phyloP scores from a whole-genome alignment of 2,113 vertebrate genomes.

The Sander vitreus region DNA sequence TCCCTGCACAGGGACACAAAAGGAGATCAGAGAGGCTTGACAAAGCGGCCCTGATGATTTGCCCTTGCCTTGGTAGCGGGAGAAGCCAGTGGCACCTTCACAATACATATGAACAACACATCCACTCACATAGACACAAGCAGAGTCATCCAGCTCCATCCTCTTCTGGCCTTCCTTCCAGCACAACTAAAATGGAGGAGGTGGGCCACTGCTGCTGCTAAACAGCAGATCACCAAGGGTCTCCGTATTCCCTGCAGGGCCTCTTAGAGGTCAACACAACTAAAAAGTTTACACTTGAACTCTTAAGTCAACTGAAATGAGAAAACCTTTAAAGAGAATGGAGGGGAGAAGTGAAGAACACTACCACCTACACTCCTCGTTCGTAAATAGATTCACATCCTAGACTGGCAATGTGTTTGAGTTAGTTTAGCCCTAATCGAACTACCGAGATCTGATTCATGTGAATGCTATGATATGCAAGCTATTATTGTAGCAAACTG shows the following conservation, averaged over 20 bases:
- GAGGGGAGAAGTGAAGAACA: slow-evolving; percentile 75
- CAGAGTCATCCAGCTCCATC: slow-evolving; percentile 46
- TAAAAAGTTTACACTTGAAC: slow-evolving; percentile 81
- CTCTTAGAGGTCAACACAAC: slow-evolving; percentile 71
- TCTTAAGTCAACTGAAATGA: slow-evolving; percentile 79
- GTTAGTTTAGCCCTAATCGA: slow-evolving; percentile 80
- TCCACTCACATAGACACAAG: slow-evolving; percentile 12
- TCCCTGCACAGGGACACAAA: slow-evolving; percentile 35
- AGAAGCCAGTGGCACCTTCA: slow-evolving; percentile 33
- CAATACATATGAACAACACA: slow-evolving; percentile 41
- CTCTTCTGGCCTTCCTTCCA: slow-evolving; percentile 64
- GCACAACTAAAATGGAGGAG: slow-evolving; percentile 65
- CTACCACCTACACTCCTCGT: slow-evolving; percentile 82
- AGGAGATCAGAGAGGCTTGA: slow-evolving; percentile 49
- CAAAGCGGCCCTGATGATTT: slow-evolving; percentile 49
- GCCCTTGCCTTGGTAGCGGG: slow-evolving; percentile 20
- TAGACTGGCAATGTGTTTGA: slow-evolving; percentile 71
- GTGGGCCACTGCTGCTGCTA: slow-evolving; percentile 74
- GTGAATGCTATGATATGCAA: slow-evolving; percentile 74
- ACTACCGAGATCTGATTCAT: slow-evolving; percentile 81
- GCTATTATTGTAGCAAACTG: slow-evolving; percentile 78
- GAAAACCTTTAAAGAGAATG: slow-evolving; percentile 73
- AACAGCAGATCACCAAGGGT: slow-evolving; percentile 75
- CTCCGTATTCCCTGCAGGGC: slow-evolving; percentile 72
- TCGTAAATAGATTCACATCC: slow-evolving; percentile 79